Evolutionary conservation across 30 jellyfish, hydroid and myxozoan species (phyloP).

Genomic region (Aurelia coerulea): DNA sequence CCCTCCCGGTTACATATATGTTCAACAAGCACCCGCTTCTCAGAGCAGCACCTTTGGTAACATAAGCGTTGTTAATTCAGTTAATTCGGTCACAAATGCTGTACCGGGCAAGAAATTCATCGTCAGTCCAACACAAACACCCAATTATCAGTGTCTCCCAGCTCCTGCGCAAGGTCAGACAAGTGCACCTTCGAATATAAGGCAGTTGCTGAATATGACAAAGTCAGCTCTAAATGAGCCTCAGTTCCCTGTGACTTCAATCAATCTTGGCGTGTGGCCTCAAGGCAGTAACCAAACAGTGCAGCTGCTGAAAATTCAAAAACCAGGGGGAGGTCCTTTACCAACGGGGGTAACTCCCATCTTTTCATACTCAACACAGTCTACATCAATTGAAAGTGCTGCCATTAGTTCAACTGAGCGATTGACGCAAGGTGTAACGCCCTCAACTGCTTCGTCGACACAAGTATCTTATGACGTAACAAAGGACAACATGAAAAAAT

Average conservation of each 20-base stretch:
- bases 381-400: not conserved
- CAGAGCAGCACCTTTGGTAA: not conserved
- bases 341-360: not conserved
- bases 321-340: not conserved
- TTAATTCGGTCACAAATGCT: not conserved
- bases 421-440: not conserved
- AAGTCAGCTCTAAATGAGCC: slow-evolving; percentile 32
- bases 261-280: slow-evolving; percentile 25
- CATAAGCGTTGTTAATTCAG: slow-evolving; percentile 2
- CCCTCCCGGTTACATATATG: slow-evolving; percentile 46
- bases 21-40: slow-evolving; percentile 25
- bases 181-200: slow-evolving; percentile 33
- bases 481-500: not conserved
- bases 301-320: slow-evolving; percentile 17
- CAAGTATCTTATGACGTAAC: not conserved
- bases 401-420: not conserved
- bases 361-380: not conserved
- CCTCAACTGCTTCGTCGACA: not conserved
- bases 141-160: not conserved
- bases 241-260: slow-evolving; percentile 32
- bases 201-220: slow-evolving; percentile 67
- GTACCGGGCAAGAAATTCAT: not conserved
- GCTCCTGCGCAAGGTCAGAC: slow-evolving; percentile 14
- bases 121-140: not conserved
- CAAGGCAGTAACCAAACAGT: slow-evolving; percentile 28